Base-by-base conservation (phyloP, 2,113 vertebrate genomes). In the Rhinichthys klamathensis region DNA sequence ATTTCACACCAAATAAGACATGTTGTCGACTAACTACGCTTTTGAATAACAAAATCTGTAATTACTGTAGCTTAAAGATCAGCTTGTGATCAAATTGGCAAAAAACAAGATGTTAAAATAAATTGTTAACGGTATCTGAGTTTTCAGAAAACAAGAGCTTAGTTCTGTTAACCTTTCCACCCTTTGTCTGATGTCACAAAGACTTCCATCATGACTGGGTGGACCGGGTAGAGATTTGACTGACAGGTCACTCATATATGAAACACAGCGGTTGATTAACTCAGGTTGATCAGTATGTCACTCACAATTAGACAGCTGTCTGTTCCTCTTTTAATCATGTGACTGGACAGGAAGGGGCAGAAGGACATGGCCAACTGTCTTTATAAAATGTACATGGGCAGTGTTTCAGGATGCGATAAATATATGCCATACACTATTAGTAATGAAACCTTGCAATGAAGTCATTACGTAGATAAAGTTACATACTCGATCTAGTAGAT, bases 221-320 rank as follows among this genome's bases (percentile, higher is more conserved):
- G 58, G 54, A 61, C 44, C 44, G 32, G 6, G 1, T 8, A 54
- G 38, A 16, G 30, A 18, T 80, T 21, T 86, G 75, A 84, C 79
- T 58, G 81, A 73, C 69, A 88, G 77, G 41, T 41, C 60, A 84
- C 15, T 84, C 78, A 84, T 84, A 58, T 84, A 75, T 73, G 74
- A 86, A 76, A 46, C 51, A 75, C 41, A 84, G 61, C 38, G 35
- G 76, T 63, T 84, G 82, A 88, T 88, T 84, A 88, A 72, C 51
- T 63, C 41, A 84, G 72, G 82, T 61, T 81, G 82, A 88, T 86
- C 82, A 86, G 32, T 84, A 35, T 88, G 87, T 82, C 87, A 86
- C 58, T 86, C 54, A 81, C 21, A 51, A 84, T 87, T 87, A 87
- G 60, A 15, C 84, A 78, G 16, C 63, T 80, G 54, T 58, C 72